A percentile compares a stretch with the other conserved stretches of the same genome.
Conservation (phyloP, 2,888 invertebrate species). For the Pantelozetes paolii region DNA sequence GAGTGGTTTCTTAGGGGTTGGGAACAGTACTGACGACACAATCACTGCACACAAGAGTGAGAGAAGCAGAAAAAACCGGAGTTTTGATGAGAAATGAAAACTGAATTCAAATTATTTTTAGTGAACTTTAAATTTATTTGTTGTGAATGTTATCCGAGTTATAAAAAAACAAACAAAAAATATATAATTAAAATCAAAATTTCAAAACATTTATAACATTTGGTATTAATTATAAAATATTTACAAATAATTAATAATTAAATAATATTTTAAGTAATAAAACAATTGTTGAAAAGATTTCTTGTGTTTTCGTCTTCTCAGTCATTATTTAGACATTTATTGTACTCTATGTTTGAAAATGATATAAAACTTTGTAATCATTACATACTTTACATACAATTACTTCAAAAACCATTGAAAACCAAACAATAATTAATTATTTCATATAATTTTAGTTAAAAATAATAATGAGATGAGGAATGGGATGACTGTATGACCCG, state of each 20-base stretch:
- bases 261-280: background rate
- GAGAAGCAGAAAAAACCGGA: no score
- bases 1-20: no score
- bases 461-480: background rate
- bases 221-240: background rate
- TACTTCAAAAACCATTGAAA: slow-evolving; percentile 1
- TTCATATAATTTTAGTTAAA: background rate
- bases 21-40: no score
- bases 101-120: no score
- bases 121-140: background rate
- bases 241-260: slow-evolving; percentile 6
- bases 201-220: background rate
- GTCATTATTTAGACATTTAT: background rate
- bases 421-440: slow-evolving; percentile 1
- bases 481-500: slow-evolving; percentile 1
- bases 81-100: no score
- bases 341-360: slow-evolving; percentile 8
- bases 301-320: background rate
- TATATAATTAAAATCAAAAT: background rate
- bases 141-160: background rate
- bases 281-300: background rate
- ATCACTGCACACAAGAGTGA: no score
- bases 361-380: background rate
- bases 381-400: slow-evolving; percentile 10
- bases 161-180: slow-evolving; percentile 2